Percentiles rank a stretch among this genome's conserved stretches.
Conservation (phyloP, 2,113 vertebrate genomes). For the Psammodynastes pulverulentus region DNA sequence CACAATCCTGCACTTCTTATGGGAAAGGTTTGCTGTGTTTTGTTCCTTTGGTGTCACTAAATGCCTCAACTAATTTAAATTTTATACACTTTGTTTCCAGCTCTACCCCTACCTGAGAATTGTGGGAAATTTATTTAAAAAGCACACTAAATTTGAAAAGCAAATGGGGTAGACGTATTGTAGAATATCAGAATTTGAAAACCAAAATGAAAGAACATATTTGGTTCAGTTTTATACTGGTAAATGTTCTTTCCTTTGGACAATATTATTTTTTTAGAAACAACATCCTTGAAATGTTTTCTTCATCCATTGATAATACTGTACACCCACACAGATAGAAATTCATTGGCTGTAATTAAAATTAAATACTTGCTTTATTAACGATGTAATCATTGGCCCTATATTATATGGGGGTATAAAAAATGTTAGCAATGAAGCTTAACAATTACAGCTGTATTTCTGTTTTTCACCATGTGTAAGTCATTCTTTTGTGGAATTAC, state of each 20-base stretch:
- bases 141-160: slow-evolving; percentile 10
- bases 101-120: slow-evolving; percentile 27
- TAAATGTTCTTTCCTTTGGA: slow-evolving; percentile 27
- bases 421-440: slow-evolving; percentile 16
- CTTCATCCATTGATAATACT: slow-evolving; percentile 12
- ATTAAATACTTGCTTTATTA: slow-evolving; percentile 13
- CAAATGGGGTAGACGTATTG: slow-evolving; percentile 7
- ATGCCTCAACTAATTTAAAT: slow-evolving; percentile 45
- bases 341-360: slow-evolving; percentile 10
- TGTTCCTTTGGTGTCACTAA: slow-evolving; percentile 56
- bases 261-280: slow-evolving; percentile 37
- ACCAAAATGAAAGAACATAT: neutral
- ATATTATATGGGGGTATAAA: neutral
- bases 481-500: slow-evolving; percentile 29
- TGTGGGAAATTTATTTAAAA: neutral
- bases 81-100: slow-evolving; percentile 32
- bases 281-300: slow-evolving; percentile 19
- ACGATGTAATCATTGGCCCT: slow-evolving; percentile 17
- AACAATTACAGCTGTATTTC: slow-evolving; percentile 20
- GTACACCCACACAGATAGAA: slow-evolving; percentile 19
- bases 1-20: slow-evolving; percentile 58
- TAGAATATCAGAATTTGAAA: neutral
- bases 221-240: slow-evolving; percentile 35
- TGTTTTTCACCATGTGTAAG: neutral
- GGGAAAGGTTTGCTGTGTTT: slow-evolving; percentile 53